Evolutionary conservation across 2,113 vertebrate genomes (phyloP).

Genomic region (Otus sunia): DNA sequence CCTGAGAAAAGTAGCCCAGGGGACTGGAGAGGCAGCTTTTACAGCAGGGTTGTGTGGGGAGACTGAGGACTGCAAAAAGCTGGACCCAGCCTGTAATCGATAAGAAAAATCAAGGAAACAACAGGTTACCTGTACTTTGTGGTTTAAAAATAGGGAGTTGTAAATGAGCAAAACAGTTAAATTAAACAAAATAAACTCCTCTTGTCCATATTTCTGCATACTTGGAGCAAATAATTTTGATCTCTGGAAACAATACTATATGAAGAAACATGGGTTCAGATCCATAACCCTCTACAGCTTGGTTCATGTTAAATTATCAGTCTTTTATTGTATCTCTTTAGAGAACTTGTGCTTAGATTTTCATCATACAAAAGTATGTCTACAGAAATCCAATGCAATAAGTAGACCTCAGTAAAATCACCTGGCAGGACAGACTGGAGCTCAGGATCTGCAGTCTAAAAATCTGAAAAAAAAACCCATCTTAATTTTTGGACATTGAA

Average conservation of each 20-base stretch:
- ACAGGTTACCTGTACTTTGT: background rate
- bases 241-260: background rate
- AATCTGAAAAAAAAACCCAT: background rate
- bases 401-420: background rate
- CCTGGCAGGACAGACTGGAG: background rate
- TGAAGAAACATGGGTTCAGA: background rate
- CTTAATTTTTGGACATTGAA: background rate
- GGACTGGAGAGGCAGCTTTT: background rate
- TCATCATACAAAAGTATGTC: background rate
- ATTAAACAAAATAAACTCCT: background rate
- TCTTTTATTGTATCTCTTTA: background rate
- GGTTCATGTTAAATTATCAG: background rate
- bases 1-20: background rate
- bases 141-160: background rate
- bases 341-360: background rate
- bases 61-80: background rate
- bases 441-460: background rate
- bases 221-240: background rate
- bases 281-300: background rate
- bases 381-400: background rate
- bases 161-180: background rate
- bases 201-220: background rate
- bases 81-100: background rate
- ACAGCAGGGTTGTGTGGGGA: background rate
- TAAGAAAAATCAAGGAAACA: background rate